phyloP scores from a whole-genome alignment of 1,140 invertebrate genomes.

The Melitaea cinxia region DNA sequence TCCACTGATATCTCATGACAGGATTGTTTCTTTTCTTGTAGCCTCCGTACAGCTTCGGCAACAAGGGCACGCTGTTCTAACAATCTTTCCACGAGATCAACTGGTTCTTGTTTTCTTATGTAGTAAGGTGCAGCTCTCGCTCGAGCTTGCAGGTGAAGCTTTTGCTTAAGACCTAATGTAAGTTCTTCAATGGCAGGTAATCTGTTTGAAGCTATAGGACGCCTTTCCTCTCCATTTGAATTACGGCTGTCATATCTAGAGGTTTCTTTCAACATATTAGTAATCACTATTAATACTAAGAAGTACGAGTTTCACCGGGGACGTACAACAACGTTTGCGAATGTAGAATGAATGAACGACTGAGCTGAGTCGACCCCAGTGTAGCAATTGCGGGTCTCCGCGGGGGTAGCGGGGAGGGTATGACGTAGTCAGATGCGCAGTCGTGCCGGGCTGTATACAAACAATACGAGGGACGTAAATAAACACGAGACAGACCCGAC shows the following conservation, averaged over 20 bases:
- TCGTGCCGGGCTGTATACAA: conserved; percentile 80
- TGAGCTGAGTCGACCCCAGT: conserved; percentile 68
- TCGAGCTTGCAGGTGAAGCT: conserved; percentile 77
- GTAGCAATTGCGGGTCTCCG: conserved; percentile 67
- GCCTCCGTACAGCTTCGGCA: conserved; percentile 74
- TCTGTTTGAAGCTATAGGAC: conserved; percentile 61
- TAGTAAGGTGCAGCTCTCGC: conserved; percentile 78
- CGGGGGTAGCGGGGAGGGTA: conserved; percentile 58
- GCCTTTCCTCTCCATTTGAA: conserved; percentile 57
- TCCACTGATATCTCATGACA: conserved; percentile 79
- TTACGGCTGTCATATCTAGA: conserved; percentile 64
- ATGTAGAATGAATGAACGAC: conserved; percentile 80
- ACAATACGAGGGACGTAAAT: conserved; percentile 81
- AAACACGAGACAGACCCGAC: conserved; percentile 71
- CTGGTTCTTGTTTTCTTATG: conserved; percentile 79
- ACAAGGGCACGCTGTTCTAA: conserved; percentile 77
- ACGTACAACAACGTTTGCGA: conserved; percentile 71
- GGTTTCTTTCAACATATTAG: conserved; percentile 78
- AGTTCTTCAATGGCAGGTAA: conserved; percentile 76
- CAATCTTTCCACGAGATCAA: conserved; percentile 77
- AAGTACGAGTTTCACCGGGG: conserved; percentile 58
- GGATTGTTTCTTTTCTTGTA: conserved; percentile 76
- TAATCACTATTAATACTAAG: conserved; percentile 48
- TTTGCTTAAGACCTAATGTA: conserved; percentile 77
- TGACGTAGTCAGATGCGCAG: conserved; percentile 78